phyloP scores from a whole-genome alignment of 1,140 invertebrate species.

The Musca vetustissima region DNA sequence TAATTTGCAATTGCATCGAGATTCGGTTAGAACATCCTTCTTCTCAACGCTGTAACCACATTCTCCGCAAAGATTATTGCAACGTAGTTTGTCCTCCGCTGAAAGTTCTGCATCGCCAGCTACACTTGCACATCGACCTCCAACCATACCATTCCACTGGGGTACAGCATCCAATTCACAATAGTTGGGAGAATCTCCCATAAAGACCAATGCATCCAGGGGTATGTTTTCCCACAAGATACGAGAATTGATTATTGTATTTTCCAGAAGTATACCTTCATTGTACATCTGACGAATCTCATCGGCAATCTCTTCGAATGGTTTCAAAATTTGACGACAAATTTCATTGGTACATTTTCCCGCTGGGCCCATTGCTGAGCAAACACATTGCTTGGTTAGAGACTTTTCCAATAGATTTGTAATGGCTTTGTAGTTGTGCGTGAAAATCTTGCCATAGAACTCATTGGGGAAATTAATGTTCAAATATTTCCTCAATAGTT shows the following conservation, averaged over 20 bases:
- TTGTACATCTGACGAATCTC: slow-evolving; percentile 64
- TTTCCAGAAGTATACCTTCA: slow-evolving; percentile 53
- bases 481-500: slow-evolving; percentile 55
- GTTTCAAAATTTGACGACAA: slow-evolving; percentile 61
- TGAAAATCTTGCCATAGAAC: slow-evolving; percentile 4
- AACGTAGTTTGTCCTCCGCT: slow-evolving; percentile 58
- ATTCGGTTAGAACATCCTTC: slow-evolving; percentile 40
- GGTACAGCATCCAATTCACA: slow-evolving; percentile 40
- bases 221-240: slow-evolving; percentile 46
- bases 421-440: slow-evolving; percentile 43
- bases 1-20: slow-evolving; percentile 67
- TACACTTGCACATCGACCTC: slow-evolving; percentile 57
- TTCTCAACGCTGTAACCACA: slow-evolving; percentile 58
- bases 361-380: slow-evolving; percentile 54
- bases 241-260: slow-evolving; percentile 39
- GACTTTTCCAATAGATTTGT: slow-evolving; percentile 40
- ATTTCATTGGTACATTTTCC: slow-evolving; percentile 55
- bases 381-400: slow-evolving; percentile 66
- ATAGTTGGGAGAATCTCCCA: slow-evolving; percentile 53
- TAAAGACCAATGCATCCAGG: slow-evolving; percentile 61
- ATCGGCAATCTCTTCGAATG: slow-evolving; percentile 61
- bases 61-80: slow-evolving; percentile 58
- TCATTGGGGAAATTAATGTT: slow-evolving; percentile 38
- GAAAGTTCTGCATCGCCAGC: slow-evolving; percentile 30
- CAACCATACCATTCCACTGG: slow-evolving; percentile 58